phyloP scores from a whole-genome alignment of 1,140 invertebrate genomes.

The Probaryconus sp. region DNA sequence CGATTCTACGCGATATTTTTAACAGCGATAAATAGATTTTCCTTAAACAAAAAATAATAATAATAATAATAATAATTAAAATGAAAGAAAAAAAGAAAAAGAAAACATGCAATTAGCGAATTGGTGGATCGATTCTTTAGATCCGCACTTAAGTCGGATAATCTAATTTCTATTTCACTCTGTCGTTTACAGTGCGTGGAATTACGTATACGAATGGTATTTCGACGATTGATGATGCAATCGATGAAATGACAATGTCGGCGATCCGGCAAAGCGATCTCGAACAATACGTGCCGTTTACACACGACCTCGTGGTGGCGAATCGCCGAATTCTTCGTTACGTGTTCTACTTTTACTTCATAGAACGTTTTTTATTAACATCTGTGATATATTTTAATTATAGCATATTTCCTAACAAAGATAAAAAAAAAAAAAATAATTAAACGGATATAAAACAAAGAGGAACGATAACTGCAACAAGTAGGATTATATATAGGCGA shows the following conservation, averaged over 20 bases:
- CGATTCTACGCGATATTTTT: too few species aligned
- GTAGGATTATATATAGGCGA: constrained; percentile 60
- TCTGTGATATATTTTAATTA: constrained; percentile 78
- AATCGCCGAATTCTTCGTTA: constrained; percentile 55
- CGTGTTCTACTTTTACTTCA: constrained; percentile 64
- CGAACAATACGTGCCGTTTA: constrained; percentile 56
- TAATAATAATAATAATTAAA: not conserved
- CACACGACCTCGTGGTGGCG: constrained; percentile 46
- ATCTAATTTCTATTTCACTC: constrained; percentile 55
- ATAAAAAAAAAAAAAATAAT: constrained; percentile 38
- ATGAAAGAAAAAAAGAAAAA: constrained; percentile 31
- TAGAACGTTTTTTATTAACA: constrained; percentile 74
- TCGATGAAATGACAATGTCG: constrained; percentile 53
- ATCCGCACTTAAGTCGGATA: constrained; percentile 43
- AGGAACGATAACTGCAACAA: constrained; percentile 53
- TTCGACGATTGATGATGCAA: constrained; percentile 48
- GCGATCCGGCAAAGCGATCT: constrained; percentile 49
- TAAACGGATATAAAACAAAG: constrained; percentile 30
- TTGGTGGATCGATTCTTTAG: constrained; percentile 44
- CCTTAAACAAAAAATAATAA: too few species aligned
- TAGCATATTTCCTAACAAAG: constrained; percentile 72
- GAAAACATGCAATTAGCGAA: constrained; percentile 55
- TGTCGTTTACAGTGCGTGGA: constrained; percentile 60
- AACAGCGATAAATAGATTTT: too few species aligned
- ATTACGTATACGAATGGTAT: constrained; percentile 58